Percentiles rank a stretch among this genome's conserved stretches.
Evolutionary conservation across 2,888 invertebrate genomes (phyloP).

Genomic region (Tenthredo scrophulariae): DNA sequence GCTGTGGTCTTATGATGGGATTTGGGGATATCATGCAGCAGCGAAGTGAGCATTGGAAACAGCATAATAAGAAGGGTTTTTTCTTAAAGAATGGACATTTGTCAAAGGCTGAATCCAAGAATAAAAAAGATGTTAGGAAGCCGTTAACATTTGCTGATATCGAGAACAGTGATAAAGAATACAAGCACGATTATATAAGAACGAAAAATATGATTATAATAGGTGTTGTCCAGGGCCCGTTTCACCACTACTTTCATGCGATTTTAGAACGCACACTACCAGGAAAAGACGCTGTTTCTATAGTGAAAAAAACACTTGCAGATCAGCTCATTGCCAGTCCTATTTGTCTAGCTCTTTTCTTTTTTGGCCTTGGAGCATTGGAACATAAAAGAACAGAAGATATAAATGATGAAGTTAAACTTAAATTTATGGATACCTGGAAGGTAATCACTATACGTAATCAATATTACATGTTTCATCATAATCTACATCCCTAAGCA

Average conservation of each 20-base stretch:
- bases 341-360: conserved; percentile 88
- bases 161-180: conserved; percentile 52
- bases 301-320: conserved; percentile 85
- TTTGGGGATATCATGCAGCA: conserved; percentile 90
- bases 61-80: conserved; percentile 45
- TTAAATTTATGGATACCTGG: conserved; percentile 73
- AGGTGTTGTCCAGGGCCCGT: conserved; percentile 88
- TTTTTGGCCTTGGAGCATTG: conserved; percentile 88
- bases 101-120: conserved; percentile 57
- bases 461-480: not conserved
- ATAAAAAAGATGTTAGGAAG: conserved; percentile 53
- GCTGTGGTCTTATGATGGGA: conserved; percentile 88
- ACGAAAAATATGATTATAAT: conserved; percentile 88
- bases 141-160: not conserved
- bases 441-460: conserved; percentile 67
- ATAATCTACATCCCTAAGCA: not conserved
- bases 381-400: conserved; percentile 85
- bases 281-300: conserved; percentile 80
- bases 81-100: conserved; percentile 73
- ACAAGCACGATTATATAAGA: conserved; percentile 73
- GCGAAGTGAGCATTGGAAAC: conserved; percentile 83
- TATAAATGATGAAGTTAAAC: conserved; percentile 69
- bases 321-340: conserved; percentile 88
- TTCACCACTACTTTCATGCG: conserved; percentile 92
- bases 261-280: conserved; percentile 86